Evolutionary conservation across 2,888 invertebrate genomes (phyloP).

Genomic region (Allacma fusca): DNA sequence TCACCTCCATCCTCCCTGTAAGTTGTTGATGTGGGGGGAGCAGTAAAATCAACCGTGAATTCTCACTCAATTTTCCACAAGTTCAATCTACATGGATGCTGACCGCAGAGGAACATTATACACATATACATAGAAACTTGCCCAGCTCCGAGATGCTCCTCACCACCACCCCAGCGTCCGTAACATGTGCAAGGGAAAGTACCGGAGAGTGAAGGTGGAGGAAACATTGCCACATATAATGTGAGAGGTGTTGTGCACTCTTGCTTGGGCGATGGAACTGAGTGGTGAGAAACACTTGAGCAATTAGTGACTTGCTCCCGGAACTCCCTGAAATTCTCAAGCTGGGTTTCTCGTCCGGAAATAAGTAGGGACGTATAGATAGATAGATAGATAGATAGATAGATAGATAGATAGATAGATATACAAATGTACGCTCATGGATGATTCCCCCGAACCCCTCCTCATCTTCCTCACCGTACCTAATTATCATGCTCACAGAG

Average conservation of each 20-base stretch:
- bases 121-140: no score
- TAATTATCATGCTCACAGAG: neutral
- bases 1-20: neutral
- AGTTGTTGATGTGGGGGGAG: neutral
- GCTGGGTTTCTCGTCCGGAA: neutral
- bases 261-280: neutral
- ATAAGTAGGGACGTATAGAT: neutral
- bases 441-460: no score
- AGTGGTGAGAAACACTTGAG: slow-evolving; percentile 1
- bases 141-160: no score
- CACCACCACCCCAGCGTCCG: no score
- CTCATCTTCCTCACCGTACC: neutral
- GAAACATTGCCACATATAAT: no score
- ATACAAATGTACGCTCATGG: no score
- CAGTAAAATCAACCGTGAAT: slow-evolving; percentile 1
- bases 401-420: no score
- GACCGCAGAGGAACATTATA: neutral
- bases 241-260: neutral
- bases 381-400: no score
- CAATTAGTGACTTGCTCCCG: slow-evolving; percentile 5
- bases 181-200: no score
- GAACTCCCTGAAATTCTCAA: slow-evolving; percentile 1
- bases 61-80: slow-evolving; percentile 11
- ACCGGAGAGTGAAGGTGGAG: no score
- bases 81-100: slow-evolving; percentile 5